Evolutionary conservation across 2,797 vertebrate genomes (phyloP), one percentile per base, ranked within the genome.

Genomic region (Benthosema pterotum): DNA sequence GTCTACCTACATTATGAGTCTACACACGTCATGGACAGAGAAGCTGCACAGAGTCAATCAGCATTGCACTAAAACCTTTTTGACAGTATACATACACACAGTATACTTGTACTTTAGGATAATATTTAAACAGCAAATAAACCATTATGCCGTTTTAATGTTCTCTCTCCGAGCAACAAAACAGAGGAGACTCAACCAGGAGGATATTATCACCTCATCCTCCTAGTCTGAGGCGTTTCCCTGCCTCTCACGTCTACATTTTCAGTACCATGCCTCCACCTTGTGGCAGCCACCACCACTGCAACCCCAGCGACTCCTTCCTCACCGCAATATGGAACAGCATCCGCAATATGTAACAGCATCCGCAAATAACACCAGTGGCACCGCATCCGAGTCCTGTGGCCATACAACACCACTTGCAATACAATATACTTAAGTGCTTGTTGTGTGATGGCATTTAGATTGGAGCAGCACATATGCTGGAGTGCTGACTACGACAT

Each of bases 231-330:
- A 51, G 49, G 49, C 49, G 48, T 16, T 57, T 53, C 11, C 11
- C 18, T 42, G 53, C 84, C 79, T 81, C 82, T 79, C 73, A 80
- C 78, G 18, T 68, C 62, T 78, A 61, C 5, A 38, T 77, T 72
- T 78, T 32, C 60, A 12, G 65, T 46, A 15, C 50, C 8, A 62
- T 60, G 75, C 62, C 2, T 5, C 87, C 86, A 66, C 77, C 87
- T 63, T 8, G 18, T 82, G 87, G 72, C 16, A 1, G 0, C 0
- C 3, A 0, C 0, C 0, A 11, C 8, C 16, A 77, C 69, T 77
- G 59, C 74, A 79, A 11, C 2, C 38, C 38, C 4, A 1, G 7
- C 11, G 25, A 13, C n/a, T 15, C 22, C 51, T 13, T 28, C 6
- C 19, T 25, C 14, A 52, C 14, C 5, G n/a, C 5, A 28, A 28